Base-by-base conservation (phyloP, 2,888 invertebrate genomes). In the Nymphalis polychloros region DNA sequence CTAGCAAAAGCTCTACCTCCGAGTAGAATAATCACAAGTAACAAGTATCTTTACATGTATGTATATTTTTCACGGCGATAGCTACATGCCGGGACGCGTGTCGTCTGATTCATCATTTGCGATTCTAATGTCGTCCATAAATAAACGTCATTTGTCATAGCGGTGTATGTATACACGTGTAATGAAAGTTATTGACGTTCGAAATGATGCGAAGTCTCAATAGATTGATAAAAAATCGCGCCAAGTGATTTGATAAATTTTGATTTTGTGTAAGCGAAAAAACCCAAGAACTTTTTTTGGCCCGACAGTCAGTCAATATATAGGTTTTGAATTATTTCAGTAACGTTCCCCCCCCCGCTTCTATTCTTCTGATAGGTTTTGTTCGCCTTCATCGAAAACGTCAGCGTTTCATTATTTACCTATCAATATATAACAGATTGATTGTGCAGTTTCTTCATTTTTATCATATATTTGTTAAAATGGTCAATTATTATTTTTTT, bases 121-220 rank as follows among this genome's bases (percentile, higher is more conserved):
- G 59, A 63, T 20, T 68, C 59, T 68, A 63, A 68, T 63, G 63
- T 52, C 63, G 63, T 23, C 59, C 59, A 68, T 59, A 63, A 63
- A 68, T 68, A 57, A 68, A 60, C 52, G 35, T 31, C 52, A 59
- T 64, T 63, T 68, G 68, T 68, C 68, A 59, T 63, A 46, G 46
- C 50, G 35, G n/a, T 47, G 52, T 41, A 2, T 41, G 35, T 3
- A 13, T 41, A 35, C 68, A 63, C 68, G 68, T 68, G 68, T 63
- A 59, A 20, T 63, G 59, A 20, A 46, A 53, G 59, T 16, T 63
- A n/a, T 59, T 41, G 48, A 61, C 55, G 66, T 55, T 8, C 16
- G 35, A 55, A 55, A 20, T 55, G 50, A 55, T 53, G 60, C 49
- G 47, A 23, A 31, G 61, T 48, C 61, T 67, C 53, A 23, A 53